These are phyloP conservation scores for Cynodonichthys magdalenae DNA, from an alignment of 2,797 vertebrate genomes.

Conservation along the genomic window DNA sequence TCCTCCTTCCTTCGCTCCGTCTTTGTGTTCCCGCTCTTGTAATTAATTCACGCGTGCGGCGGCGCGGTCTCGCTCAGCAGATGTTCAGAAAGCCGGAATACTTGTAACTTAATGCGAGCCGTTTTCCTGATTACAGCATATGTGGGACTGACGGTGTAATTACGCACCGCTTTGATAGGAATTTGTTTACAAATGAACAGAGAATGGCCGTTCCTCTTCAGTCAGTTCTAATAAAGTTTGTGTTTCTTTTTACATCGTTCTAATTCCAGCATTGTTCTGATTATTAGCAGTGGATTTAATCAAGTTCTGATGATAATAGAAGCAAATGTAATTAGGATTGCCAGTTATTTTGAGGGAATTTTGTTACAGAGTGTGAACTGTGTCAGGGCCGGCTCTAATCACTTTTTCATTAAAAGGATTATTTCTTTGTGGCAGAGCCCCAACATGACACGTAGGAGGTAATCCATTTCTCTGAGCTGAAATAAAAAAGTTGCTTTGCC, in stretches of 20 bases:
- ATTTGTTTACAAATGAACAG: constrained; percentile 42
- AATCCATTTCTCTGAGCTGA: constrained; percentile 42
- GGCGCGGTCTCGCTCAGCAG: constrained; percentile 54
- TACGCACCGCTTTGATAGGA: constrained; percentile 36
- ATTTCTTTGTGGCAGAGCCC: constrained; percentile 59
- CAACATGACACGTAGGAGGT: constrained; percentile 43
- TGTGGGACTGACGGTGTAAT: constrained; percentile 54
- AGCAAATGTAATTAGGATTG: constrained; percentile 41
- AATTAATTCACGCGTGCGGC: constrained; percentile 62
- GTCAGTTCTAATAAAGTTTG: constrained; percentile 25
- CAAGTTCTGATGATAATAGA: constrained; percentile 17
- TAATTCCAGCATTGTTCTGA: constrained; percentile 19
- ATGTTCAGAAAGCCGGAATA: constrained; percentile 51
- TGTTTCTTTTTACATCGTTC: constrained; percentile 15
- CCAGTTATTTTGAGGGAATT: constrained; percentile 15
- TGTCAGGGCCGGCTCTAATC: constrained; percentile 46
- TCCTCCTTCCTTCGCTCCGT: constrained; percentile 45
- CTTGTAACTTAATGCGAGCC: constrained; percentile 54
- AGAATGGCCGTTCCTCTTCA: constrained; percentile 14
- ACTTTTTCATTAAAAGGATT: constrained; percentile 60
- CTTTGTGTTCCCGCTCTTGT: constrained; percentile 50
- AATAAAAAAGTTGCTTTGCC: constrained; percentile 41
- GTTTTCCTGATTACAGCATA: constrained; percentile 47
- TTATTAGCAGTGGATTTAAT: constrained; percentile 30
- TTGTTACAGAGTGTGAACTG: constrained; percentile 21